Base-by-base conservation (phyloP, 1,140 invertebrate genomes). In the Musca domestica region DNA sequence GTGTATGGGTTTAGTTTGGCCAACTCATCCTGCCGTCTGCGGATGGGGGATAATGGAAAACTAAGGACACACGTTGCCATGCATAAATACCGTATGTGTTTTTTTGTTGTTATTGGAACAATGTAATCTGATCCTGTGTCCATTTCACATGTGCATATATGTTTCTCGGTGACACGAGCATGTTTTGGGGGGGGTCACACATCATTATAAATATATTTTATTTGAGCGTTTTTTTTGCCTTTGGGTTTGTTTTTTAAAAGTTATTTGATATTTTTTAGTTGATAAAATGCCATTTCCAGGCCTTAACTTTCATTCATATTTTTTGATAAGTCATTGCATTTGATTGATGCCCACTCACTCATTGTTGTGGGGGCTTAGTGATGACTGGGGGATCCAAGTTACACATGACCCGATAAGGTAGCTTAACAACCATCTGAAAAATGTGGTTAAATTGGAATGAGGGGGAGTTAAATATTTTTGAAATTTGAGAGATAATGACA, bases 61-160 rank as follows among this genome's bases (percentile, higher is more conserved):
- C 17, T 20, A 41, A 41, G 10, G 15, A 30, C 25, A 41, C 34
- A 20, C 58, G 67, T 68, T 68, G 34, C 67, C 27, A 68, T 48
- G 46, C 34, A 63, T 58, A 23, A n/a, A n/a, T 63, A 61, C 48
- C 20, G 30, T 47, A 47, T 30, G 20, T 20, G n/a, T 47, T 67
- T 17, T 20, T 51, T 63, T 30, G n/a, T 47, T 23, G 3, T 27
- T 25, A 19, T 67, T 25, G 19, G 46, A 48, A 19, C 27, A 61
- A 61, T 64, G 67, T 68, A 68, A 68, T 68, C 67, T 68, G 67
- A 68, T 68, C 67, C 48, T 34, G 27, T 68, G 67, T 68, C 67
- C 67, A 64, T 64, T 63, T 27, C 67, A 68, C 49, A 64, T 49
- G n/a, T 27, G 22, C 17, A 7, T 49, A 25, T 20, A 12, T 49